Conservation (phyloP, 2,113 vertebrate genomes). For the Gymnogyps californianus region DNA sequence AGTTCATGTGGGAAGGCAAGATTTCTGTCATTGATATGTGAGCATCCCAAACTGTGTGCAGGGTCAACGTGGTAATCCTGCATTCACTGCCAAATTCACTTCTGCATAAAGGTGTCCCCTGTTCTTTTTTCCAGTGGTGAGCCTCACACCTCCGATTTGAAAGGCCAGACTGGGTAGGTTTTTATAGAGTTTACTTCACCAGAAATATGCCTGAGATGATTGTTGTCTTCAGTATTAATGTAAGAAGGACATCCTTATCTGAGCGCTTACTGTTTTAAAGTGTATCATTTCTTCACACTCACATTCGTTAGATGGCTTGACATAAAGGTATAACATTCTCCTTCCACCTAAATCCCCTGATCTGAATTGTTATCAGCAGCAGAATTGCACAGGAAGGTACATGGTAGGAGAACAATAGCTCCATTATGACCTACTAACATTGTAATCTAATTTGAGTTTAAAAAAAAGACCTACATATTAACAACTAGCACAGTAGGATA, state of each 20-base stretch:
- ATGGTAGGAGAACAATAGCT: slow-evolving; percentile 25
- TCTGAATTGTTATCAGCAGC: slow-evolving; percentile 7
- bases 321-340: neutral
- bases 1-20: neutral
- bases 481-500: neutral
- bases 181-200: neutral
- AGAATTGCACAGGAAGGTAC: neutral
- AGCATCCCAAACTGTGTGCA: neutral
- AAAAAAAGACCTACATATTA: neutral
- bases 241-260: neutral
- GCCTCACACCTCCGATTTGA: neutral
- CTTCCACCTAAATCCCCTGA: neutral
- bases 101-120: neutral
- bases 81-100: neutral
- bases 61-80: neutral
- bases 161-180: neutral
- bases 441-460: slow-evolving; percentile 33
- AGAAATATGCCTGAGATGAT: neutral
- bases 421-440: slow-evolving; percentile 45
- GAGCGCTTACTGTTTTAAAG: neutral
- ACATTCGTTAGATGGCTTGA: neutral
- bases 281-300: neutral
- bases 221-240: neutral
- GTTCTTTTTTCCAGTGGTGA: neutral
- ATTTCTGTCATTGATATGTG: neutral